phyloP scores from a whole-genome alignment of 2,888 invertebrate species.

The Flabesymbios commensalis region DNA sequence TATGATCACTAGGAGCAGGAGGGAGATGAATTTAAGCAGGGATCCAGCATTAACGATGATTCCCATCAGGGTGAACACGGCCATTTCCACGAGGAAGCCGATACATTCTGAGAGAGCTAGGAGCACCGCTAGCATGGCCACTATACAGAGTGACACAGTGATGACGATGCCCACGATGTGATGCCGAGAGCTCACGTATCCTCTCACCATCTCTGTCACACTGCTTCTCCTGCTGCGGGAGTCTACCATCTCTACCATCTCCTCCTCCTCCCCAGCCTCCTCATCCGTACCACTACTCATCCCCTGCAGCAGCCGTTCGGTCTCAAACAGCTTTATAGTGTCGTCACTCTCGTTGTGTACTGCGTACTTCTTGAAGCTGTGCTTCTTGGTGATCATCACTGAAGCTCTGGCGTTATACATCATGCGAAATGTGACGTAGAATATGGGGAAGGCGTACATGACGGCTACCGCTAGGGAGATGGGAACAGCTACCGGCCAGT shows the following conservation, averaged over 20 bases:
- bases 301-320: no score
- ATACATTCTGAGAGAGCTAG: constrained; percentile 33
- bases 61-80: constrained; percentile 56
- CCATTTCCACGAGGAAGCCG: constrained; percentile 34
- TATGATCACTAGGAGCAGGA: constrained; percentile 55
- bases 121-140: constrained; percentile 36
- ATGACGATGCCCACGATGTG: constrained; percentile 15
- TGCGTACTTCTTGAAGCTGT: no score
- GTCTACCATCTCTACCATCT: no score
- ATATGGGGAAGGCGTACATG: constrained; percentile 51
- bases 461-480: constrained; percentile 42
- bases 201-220: neutral
- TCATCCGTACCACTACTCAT: no score
- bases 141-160: constrained; percentile 20
- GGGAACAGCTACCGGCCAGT: constrained; percentile 44
- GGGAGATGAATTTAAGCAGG: constrained; percentile 54
- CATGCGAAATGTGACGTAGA: constrained; percentile 51
- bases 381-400: no score
- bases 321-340: no score
- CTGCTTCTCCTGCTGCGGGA: no score
- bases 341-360: no score
- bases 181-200: neutral
- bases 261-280: no score
- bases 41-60: constrained; percentile 58
- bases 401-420: no score